Conservation (phyloP, 2,888 invertebrate species). For the Odontocerum albicorne region DNA sequence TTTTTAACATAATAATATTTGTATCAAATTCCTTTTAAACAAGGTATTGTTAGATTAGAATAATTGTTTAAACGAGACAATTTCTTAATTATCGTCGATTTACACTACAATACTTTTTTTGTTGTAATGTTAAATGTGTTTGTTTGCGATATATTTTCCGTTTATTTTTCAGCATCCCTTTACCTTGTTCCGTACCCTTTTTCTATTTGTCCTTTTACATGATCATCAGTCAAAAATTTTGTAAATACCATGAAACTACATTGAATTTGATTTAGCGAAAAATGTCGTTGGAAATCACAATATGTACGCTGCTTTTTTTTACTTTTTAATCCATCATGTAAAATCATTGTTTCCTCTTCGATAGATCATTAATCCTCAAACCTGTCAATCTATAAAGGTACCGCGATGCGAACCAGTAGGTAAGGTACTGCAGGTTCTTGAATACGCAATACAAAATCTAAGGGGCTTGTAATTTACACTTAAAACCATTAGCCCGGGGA, state of each 20-base stretch:
- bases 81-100: no score
- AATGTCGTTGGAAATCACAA: slow-evolving; percentile 28
- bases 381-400: slow-evolving; percentile 17
- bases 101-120: no score
- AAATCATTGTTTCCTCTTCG: slow-evolving; percentile 5
- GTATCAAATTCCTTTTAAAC: no score
- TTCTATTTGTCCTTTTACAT: not conserved
- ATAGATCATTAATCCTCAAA: slow-evolving; percentile 23
- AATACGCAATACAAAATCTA: no score
- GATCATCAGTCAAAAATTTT: slow-evolving; percentile 8
- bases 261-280: slow-evolving; percentile 24
- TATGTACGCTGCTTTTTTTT: slow-evolving; percentile 1
- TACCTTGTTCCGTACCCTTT: no score
- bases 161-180: no score
- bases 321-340: slow-evolving; percentile 16
- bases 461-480: slow-evolving; percentile 15
- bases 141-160: no score
- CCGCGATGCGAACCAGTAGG: not conserved
- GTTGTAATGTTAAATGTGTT: no score
- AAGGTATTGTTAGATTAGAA: no score
- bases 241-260: slow-evolving; percentile 2
- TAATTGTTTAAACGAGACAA: no score
- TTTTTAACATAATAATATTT: no score
- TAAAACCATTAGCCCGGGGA: slow-evolving; percentile 23
- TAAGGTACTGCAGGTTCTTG: not conserved